Evolutionary conservation across 2,113 vertebrate species (phyloP), one percentile per base, ranked within the genome.

Genomic region (Thalassarche chlororhynchos): DNA sequence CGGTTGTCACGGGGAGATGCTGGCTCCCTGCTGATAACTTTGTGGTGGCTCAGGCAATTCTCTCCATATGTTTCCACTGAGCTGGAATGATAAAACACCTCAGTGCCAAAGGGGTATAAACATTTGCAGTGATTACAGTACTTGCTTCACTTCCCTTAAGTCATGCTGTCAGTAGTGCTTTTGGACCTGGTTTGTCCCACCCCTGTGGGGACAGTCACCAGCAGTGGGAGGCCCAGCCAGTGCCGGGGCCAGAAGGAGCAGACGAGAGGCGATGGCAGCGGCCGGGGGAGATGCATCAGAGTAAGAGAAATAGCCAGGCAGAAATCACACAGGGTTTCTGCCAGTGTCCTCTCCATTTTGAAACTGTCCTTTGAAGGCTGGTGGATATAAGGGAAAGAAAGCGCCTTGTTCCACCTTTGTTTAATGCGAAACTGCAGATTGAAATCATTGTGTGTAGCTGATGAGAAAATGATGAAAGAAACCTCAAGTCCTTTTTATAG

Each of bases 401-500:
- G 69, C 4, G 2, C 31, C 29, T 68, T 57, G 52, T 89, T 87
- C 89, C 34, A 31, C 70, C 31, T 94, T 94, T 95, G 81, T 91
- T 84, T 89, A 82, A 91, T 44, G 81, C 0, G 18, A 89, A 96
- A 36, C 81, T 40, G 40, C 52, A 95, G 89, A 93, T 64, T 91
- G 84, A 90, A 94, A 79, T 91, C 69, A 82, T 89, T 89, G 81
- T 96, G 81, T 87, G 47, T 57, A 52, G 57, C 66, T 97, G 96
- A 95, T 93, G 96, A 94, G 87, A 93, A 96, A 89, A 93, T 40
- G 81, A 93, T 95, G 91, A 95, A 87, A 94, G 91, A 87, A 94
- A 72, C 40, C 25, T 82, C 40, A 75, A 57, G 70, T 52, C 87
- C 40, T 85, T 87, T 93, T 79, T 79, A 44, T 46, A 36, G 74